phyloP scores from a whole-genome alignment of 2,797 vertebrate species.

The Callimico goeldii region DNA sequence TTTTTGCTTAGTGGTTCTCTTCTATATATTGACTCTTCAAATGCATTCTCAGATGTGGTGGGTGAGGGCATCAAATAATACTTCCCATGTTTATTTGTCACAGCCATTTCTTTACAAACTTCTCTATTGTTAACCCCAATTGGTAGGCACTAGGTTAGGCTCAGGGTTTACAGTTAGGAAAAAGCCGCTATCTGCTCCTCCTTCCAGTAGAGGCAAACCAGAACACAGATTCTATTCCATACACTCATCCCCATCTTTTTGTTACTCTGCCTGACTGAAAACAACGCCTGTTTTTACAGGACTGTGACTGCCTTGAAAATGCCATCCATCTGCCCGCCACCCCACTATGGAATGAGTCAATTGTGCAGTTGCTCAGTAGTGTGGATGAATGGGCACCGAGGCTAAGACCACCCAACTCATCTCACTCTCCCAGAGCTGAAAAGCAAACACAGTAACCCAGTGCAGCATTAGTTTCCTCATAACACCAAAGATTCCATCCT shows the following conservation, averaged over 20 bases:
- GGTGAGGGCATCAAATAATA: neutral
- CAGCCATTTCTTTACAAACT: neutral
- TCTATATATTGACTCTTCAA: neutral
- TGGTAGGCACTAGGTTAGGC: neutral
- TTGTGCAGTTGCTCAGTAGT: neutral
- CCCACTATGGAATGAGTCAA: neutral
- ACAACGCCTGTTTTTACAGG: neutral
- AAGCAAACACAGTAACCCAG: neutral
- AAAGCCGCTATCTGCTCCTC: neutral
- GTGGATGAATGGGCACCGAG: neutral
- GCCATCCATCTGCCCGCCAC: neutral
- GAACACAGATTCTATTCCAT: neutral
- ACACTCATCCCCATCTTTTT: neutral
- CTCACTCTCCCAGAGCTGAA: neutral
- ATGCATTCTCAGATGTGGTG: neutral
- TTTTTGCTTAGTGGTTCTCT: slow-evolving; percentile 2
- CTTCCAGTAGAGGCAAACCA: neutral
- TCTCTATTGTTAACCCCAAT: neutral
- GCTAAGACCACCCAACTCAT: slow-evolving; percentile 40
- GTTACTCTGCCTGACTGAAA: neutral
- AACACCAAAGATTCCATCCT: neutral
- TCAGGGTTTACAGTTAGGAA: neutral
- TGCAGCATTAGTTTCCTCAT: neutral
- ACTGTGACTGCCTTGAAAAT: neutral
- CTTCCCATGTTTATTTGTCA: neutral